These are phyloP conservation scores for Lycopodina hypogea DNA, from an alignment of 37 sponge, comb jelly and placozoan species.

Conservation along the genomic window DNA sequence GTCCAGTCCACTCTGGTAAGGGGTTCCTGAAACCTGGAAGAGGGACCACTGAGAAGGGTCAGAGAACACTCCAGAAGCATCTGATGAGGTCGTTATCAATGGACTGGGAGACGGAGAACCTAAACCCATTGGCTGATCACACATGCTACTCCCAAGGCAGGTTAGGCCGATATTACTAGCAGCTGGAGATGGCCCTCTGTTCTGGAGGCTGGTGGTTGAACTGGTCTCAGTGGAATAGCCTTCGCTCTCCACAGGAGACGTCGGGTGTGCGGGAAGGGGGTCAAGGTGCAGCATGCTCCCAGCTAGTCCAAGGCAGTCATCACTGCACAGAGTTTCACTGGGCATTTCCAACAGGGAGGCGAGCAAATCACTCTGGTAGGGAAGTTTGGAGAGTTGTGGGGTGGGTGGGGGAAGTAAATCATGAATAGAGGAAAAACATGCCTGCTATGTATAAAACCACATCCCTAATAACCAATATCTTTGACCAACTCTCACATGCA, in stretches of 20 bases:
- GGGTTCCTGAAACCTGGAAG: background rate
- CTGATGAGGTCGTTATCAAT: background rate
- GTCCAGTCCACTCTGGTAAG: background rate
- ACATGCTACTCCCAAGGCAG: background rate
- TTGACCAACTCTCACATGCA: background rate
- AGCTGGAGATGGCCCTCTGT: background rate
- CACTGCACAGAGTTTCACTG: background rate
- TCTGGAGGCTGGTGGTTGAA: background rate
- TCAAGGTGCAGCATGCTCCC: background rate
- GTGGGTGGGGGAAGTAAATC: too few species aligned
- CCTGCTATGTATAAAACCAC: too few species aligned
- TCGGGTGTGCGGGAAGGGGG: background rate
- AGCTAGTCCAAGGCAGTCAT: background rate
- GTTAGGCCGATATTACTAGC: background rate
- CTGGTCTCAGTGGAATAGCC: slow-evolving; percentile 20
- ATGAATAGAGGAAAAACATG: too few species aligned
- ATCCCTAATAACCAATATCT: background rate
- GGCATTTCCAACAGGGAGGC: slow-evolving; percentile 8
- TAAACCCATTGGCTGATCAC: background rate
- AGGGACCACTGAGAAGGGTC: background rate
- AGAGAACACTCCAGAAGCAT: background rate
- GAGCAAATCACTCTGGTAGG: slow-evolving; percentile 19
- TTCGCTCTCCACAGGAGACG: slow-evolving; percentile 33
- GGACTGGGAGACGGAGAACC: background rate
- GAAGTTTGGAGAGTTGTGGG: too few species aligned